These are phyloP conservation scores for Nomada flava DNA, from an alignment of 2,888 invertebrate genomes.

Conservation along the genomic window DNA sequence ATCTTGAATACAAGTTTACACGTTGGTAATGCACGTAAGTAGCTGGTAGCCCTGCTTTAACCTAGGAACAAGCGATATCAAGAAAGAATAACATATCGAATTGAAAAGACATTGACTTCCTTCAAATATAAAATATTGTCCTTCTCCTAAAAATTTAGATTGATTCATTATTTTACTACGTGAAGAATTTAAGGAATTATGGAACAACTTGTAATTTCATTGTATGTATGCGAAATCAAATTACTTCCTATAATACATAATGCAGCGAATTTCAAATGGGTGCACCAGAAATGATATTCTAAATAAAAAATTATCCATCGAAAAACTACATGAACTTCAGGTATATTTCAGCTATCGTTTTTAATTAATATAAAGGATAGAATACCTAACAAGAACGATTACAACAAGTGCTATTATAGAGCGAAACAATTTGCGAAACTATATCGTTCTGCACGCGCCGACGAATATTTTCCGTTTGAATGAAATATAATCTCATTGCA, in stretches of 20 bases:
- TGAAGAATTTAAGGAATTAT: background rate
- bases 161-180: background rate
- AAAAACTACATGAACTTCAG: background rate
- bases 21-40: slow-evolving; percentile 18
- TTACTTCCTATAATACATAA: background rate
- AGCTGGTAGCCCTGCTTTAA: slow-evolving; percentile 38
- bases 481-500: slow-evolving; percentile 23
- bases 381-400: background rate
- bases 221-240: background rate
- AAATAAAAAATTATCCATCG: background rate
- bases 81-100: background rate
- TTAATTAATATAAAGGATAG: background rate
- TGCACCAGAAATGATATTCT: background rate
- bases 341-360: background rate
- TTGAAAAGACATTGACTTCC: background rate
- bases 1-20: background rate
- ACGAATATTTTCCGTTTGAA: slow-evolving; percentile 20
- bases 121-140: background rate
- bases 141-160: background rate
- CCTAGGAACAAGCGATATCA: background rate
- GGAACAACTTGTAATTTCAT: background rate
- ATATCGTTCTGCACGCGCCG: background rate
- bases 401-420: slow-evolving; percentile 5
- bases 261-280: background rate
- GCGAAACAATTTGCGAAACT: slow-evolving; percentile 8